phyloP scores from a whole-genome alignment of 2,113 vertebrate species.

The Vombatus ursinus region DNA sequence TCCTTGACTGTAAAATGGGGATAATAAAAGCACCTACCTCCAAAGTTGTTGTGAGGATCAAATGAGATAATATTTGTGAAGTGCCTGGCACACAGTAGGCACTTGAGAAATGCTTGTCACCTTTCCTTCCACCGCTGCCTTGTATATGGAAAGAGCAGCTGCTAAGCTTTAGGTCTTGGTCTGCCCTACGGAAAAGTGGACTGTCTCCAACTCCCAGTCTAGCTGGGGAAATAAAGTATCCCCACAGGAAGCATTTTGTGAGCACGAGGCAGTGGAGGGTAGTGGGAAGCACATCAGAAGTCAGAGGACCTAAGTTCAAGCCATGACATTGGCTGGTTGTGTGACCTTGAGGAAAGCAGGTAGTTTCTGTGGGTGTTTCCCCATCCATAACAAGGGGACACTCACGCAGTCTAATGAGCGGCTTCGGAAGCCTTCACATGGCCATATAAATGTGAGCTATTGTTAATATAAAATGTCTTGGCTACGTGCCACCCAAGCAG shows the following conservation, averaged over 20 bases:
- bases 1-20: not conserved
- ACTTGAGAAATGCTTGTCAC: not conserved
- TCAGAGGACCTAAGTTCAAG: not conserved
- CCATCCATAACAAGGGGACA: not conserved
- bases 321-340: not conserved
- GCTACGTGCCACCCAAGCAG: not conserved
- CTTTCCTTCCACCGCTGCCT: not conserved
- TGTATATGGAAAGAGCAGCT: not conserved
- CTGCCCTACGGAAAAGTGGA: not conserved
- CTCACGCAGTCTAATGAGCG: not conserved
- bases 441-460: not conserved
- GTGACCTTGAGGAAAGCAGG: not conserved
- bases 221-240: conserved; percentile 83
- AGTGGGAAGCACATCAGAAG: not conserved
- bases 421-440: not conserved
- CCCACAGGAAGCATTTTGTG: conserved; percentile 86
- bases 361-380: not conserved
- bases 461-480: not conserved
- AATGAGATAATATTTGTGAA: not conserved
- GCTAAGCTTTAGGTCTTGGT: not conserved
- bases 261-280: conserved; percentile 81
- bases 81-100: not conserved
- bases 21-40: not conserved
- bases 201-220: conserved; percentile 10
- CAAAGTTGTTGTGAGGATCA: not conserved